Evolutionary conservation across 2,797 vertebrate genomes (phyloP).

Genomic region (Atherinosoma microstoma): DNA sequence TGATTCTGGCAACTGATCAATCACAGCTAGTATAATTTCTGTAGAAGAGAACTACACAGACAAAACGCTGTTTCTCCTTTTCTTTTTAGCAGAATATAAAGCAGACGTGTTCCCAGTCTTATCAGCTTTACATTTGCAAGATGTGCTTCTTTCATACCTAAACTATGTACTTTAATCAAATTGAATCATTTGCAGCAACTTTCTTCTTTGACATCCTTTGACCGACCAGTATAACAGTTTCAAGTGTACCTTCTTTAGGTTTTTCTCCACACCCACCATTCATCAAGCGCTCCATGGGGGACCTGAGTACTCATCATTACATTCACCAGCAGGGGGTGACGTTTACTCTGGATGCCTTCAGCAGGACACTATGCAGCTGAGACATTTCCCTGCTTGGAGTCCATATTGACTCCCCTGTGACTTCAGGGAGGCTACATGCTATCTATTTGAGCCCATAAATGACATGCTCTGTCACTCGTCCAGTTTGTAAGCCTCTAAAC

Average conservation of each 20-base stretch:
- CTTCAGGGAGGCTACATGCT: slow-evolving; percentile 30
- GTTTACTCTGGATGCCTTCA: slow-evolving; percentile 67
- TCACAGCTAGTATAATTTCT: not conserved
- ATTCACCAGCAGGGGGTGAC: slow-evolving; percentile 73
- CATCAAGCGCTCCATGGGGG: slow-evolving; percentile 70
- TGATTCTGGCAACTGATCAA: not conserved
- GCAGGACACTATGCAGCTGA: slow-evolving; percentile 66
- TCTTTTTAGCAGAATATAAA: not conserved
- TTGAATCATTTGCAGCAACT: not conserved
- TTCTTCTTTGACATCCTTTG: slow-evolving; percentile 2
- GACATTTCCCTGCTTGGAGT: slow-evolving; percentile 40
- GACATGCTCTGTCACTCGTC: not conserved
- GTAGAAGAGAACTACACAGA: not conserved
- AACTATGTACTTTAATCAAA: not conserved
- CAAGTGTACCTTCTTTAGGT: slow-evolving; percentile 34
- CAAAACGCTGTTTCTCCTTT: not conserved
- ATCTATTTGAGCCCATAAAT: slow-evolving; percentile 2
- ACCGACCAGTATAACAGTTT: slow-evolving; percentile 6
- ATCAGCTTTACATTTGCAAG: not conserved
- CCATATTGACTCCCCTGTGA: too few relatives aligned
- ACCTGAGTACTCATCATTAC: slow-evolving; percentile 71
- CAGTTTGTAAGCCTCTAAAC: not conserved
- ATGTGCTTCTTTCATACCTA: not conserved
- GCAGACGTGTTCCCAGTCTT: not conserved
- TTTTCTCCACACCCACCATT: slow-evolving; percentile 74